A percentile compares a stretch with the other conserved stretches of the same genome.
phyloP scores from a whole-genome alignment of 2,888 invertebrate species.

The Cinara cedri region DNA sequence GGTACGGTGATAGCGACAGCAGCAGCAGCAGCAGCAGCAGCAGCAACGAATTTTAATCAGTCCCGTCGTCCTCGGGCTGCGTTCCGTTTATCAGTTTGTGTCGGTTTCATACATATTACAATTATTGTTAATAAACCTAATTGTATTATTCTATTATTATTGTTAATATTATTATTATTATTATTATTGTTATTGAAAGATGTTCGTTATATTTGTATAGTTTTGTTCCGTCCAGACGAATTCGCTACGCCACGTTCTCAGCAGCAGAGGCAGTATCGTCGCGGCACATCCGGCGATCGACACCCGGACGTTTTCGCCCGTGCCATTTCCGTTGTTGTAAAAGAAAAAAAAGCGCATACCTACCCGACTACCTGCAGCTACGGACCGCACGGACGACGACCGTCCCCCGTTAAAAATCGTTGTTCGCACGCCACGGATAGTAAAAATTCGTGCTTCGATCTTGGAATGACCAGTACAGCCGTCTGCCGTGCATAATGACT shows the following conservation, averaged over 20 bases:
- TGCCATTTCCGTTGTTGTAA: neutral
- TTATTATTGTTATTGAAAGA: too few species aligned
- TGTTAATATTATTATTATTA: neutral
- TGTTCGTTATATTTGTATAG: neutral
- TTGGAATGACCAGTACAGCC: slow-evolving; percentile 31
- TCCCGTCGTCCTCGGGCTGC: slow-evolving; percentile 5
- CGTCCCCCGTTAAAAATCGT: too few species aligned
- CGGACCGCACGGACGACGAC: neutral
- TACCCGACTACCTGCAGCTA: too few species aligned
- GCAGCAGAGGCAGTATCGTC: too few species aligned
- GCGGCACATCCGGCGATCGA: neutral
- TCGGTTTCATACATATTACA: neutral
- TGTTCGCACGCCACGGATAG: neutral
- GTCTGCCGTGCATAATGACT: slow-evolving; percentile 63
- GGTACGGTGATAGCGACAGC: slow-evolving; percentile 11
- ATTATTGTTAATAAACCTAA: too few species aligned
- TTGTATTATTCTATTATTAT: neutral
- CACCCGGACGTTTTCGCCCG: neutral
- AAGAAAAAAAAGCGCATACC: too few species aligned
- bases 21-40: too few species aligned
- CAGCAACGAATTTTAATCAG: slow-evolving; percentile 26
- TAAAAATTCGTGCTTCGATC: neutral
- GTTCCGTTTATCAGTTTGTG: slow-evolving; percentile 12
- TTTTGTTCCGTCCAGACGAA: neutral
- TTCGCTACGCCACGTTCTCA: neutral